Conservation (phyloP, 2,888 invertebrate genomes). For the Mythimna vitellina region DNA sequence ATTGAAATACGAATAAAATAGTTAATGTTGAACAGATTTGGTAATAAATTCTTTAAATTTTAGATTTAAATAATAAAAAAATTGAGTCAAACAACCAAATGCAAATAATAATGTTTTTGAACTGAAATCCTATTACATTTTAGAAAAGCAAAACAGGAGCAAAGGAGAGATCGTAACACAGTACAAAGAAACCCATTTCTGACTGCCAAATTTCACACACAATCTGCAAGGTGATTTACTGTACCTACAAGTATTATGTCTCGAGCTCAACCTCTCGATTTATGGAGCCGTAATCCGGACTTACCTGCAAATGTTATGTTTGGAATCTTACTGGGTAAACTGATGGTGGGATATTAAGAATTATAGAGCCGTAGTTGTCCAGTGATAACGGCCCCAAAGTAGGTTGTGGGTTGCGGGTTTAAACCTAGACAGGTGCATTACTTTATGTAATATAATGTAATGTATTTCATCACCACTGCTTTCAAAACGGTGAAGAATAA, state of each 20-base stretch:
- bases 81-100: not conserved
- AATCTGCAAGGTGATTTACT: constrained; percentile 55
- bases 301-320: constrained; percentile 34
- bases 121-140: not conserved
- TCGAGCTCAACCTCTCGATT: constrained; percentile 44
- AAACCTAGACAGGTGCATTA: too few relatives aligned
- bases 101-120: not conserved
- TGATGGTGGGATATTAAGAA: not conserved
- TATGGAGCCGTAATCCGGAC: constrained; percentile 39
- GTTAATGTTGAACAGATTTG: too few relatives aligned
- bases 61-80: not conserved
- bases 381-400: too few relatives aligned
- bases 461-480: too few relatives aligned
- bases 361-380: not conserved
- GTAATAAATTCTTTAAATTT: too few relatives aligned
- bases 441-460: too few relatives aligned
- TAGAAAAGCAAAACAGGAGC: not conserved
- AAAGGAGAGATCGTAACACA: constrained; percentile 9
- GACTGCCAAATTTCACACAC: constrained; percentile 54
- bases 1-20: too few relatives aligned
- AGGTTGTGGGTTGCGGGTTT: too few relatives aligned
- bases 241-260: constrained; percentile 57
- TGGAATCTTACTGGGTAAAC: not conserved
- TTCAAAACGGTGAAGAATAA: too few relatives aligned
- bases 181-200: constrained; percentile 34